Evolutionary conservation across 2,888 invertebrate species (phyloP), one percentile per base, ranked within the genome.

Genomic region (Erpobdella octoculata): DNA sequence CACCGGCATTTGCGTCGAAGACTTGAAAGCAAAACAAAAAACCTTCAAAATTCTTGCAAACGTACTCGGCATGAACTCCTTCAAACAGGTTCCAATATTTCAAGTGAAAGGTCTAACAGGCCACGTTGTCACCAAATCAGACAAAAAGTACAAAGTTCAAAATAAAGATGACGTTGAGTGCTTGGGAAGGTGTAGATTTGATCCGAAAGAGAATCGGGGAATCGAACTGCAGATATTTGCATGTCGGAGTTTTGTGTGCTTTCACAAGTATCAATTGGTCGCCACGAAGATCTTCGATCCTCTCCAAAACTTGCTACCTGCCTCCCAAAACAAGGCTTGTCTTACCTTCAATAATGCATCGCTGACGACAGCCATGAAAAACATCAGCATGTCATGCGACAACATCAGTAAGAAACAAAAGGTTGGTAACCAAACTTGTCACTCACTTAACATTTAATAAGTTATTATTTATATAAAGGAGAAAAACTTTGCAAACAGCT

Each of bases 281-380:
- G 53, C 71, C 25, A 74, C 72, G 8, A 66, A 76, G 41, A 37
- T 64, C n/a, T 75, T 71, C 71, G 71, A 71, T 53, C 75, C 75
- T 2, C 35, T 70, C 12, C 59, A 48, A 36, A 53, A 68, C 59
- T 46, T 68, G 36, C 38, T 67, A 8, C 21, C 12, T n/a, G 64
- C 15, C 31, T 68, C 72, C 28, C 53, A 53, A 28, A 28, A 28
- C 28, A 9, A 25, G 53, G 53, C 53, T 28, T 25, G 53, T 53
- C 21, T 53, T 53, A 25, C 53, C 21, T 28, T 53, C 21, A 28
- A 28, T 1, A 21, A 53, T 6, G 28, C 21, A 25, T 53, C 28
- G 21, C 28, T 53, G 53, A 8, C 53, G 15, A 28, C 21, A 28
- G 21, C 53, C 25, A 48, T 59, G 61, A 70, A 70, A 33, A 31